phyloP scores from a whole-genome alignment of 2,888 invertebrate genomes.

The Oscheius sp. region DNA sequence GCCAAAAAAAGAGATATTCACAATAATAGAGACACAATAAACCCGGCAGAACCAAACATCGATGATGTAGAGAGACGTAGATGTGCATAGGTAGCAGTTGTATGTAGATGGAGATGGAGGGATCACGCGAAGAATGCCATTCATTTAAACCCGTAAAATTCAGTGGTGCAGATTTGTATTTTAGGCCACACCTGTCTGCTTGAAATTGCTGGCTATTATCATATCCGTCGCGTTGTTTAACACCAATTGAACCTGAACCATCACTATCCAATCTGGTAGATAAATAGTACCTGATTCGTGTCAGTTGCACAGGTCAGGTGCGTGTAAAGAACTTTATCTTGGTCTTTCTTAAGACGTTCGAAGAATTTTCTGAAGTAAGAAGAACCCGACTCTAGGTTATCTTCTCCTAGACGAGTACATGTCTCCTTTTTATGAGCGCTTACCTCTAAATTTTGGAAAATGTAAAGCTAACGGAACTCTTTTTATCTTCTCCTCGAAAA shows the following conservation, averaged over 20 bases:
- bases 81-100: background rate
- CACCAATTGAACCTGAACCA: conserved; percentile 41
- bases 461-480: conserved; percentile 54
- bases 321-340: conserved; percentile 66
- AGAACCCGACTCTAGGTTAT: conserved; percentile 55
- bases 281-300: conserved; percentile 58
- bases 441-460: conserved; percentile 62
- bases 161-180: background rate
- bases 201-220: conserved; percentile 56
- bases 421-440: background rate
- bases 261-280: no score
- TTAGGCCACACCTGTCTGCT: conserved; percentile 53
- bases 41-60: conserved; percentile 15
- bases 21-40: conserved; percentile 17
- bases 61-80: background rate
- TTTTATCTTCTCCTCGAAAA: conserved; percentile 67
- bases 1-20: background rate
- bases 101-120: no score
- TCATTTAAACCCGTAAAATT: conserved; percentile 12
- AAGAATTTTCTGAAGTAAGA: conserved; percentile 63
- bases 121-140: background rate
- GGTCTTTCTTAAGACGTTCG: conserved; percentile 62
- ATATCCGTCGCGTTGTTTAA: conserved; percentile 49
- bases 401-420: conserved; percentile 49
- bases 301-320: conserved; percentile 71